Percentiles rank a stretch among this genome's conserved stretches.
Evolutionary conservation across 2,797 vertebrate species (phyloP).

Genomic region (Lepilemur ruficaudatus): DNA sequence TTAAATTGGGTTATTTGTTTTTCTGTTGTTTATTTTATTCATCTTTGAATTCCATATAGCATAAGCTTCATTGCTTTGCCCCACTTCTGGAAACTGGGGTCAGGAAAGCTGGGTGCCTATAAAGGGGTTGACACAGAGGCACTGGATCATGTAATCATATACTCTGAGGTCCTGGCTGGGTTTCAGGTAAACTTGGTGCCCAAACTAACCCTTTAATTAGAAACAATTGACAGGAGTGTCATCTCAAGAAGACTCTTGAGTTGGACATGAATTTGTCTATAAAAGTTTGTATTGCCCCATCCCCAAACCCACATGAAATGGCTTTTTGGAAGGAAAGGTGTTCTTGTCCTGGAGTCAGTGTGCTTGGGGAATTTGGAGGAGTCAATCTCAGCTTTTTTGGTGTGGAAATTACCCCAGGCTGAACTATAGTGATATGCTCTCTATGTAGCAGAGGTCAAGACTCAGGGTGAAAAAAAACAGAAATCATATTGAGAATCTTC

Average conservation of each 20-base stretch:
- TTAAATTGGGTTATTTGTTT: background rate
- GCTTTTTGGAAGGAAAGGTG: background rate
- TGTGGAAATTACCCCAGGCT: background rate
- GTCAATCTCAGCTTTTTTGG: background rate
- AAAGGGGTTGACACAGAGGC: background rate
- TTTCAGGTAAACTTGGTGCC: slow-evolving; percentile 59
- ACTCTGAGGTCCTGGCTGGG: slow-evolving; percentile 52
- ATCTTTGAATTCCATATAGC: background rate
- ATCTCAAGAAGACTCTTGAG: background rate
- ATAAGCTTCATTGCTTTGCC: background rate
- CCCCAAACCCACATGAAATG: background rate
- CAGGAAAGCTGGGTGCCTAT: slow-evolving; percentile 36
- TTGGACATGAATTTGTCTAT: background rate
- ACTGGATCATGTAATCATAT: slow-evolving; percentile 49
- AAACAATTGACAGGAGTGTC: slow-evolving; percentile 59
- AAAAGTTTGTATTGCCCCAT: background rate
- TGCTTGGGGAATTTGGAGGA: background rate
- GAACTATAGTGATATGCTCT: background rate
- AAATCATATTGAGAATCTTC: background rate
- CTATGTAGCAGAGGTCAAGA: background rate
- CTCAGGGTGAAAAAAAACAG: background rate
- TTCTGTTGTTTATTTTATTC: background rate
- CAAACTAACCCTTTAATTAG: slow-evolving; percentile 64
- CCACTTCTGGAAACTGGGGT: background rate
- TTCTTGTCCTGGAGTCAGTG: background rate